A percentile compares a stretch with the other conserved stretches of the same genome.
phyloP scores from a whole-genome alignment of 1,140 invertebrate genomes.

The Hirudo medicinalis region DNA sequence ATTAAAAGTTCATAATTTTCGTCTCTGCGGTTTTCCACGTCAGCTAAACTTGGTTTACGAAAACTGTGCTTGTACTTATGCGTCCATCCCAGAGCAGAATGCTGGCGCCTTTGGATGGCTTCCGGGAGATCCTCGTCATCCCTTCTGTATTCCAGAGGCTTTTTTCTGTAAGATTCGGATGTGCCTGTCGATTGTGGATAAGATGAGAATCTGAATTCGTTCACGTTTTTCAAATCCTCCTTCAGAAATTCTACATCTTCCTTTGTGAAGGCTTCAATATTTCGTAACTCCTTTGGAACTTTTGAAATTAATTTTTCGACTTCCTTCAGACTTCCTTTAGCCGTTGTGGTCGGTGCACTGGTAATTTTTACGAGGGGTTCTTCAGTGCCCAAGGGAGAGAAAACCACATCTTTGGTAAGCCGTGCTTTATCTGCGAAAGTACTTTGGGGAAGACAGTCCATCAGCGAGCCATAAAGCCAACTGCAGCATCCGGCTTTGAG shows the following conservation, averaged over 20 bases:
- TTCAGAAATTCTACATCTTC: slow-evolving; percentile 3
- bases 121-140: background rate
- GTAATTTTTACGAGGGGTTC: background rate
- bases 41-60: too few relatives aligned
- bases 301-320: background rate
- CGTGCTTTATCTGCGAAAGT: background rate
- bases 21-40: too few relatives aligned
- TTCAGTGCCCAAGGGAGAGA: background rate
- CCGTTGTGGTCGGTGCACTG: background rate
- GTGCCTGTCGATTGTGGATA: background rate
- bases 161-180: background rate
- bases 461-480: too few relatives aligned
- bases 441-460: background rate
- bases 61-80: too few relatives aligned
- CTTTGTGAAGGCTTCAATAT: background rate
- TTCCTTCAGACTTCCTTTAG: background rate
- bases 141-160: background rate
- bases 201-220: background rate
- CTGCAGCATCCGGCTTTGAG: background rate
- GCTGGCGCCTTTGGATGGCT: background rate
- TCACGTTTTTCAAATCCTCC: background rate
- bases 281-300: too few relatives aligned
- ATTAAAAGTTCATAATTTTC: too few relatives aligned
- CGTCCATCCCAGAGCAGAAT: slow-evolving; percentile 1
- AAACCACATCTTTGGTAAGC: background rate